Conservation (phyloP, 2,888 invertebrate species). For the Sminthurinus aureus region DNA sequence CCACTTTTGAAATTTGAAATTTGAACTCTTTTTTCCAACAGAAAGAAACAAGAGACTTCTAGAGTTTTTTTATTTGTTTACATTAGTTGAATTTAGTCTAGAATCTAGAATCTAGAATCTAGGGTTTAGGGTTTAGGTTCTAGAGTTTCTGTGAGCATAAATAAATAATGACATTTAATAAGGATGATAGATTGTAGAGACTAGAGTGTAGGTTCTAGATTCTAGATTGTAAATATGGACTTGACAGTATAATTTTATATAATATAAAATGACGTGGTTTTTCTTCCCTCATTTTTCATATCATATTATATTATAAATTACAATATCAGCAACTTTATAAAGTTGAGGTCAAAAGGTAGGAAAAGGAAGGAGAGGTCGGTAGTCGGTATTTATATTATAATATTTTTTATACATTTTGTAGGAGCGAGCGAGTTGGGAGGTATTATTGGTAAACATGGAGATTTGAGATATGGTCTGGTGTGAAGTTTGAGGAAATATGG, state of each 20-base stretch:
- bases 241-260: neutral
- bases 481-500: constrained; percentile 23
- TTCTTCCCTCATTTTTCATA: neutral
- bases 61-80: too few relatives aligned
- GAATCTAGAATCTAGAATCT: too few relatives aligned
- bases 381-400: neutral
- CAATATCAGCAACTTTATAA: neutral
- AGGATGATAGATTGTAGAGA: neutral
- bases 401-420: too few relatives aligned
- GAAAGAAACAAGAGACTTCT: too few relatives aligned
- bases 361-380: neutral
- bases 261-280: constrained; percentile 5
- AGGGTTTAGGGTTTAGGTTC: too few relatives aligned
- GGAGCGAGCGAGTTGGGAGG: neutral
- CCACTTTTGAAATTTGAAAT: neutral
- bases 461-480: neutral
- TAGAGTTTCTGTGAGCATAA: too few relatives aligned
- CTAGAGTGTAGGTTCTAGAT: neutral
- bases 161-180: too few relatives aligned
- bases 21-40: neutral
- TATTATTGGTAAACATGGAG: too few relatives aligned
- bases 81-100: too few relatives aligned
- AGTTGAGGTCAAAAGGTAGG: neutral
- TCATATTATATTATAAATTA: neutral
- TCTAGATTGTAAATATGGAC: too few relatives aligned